Percentiles rank a stretch among this genome's conserved stretches.
Evolutionary conservation across 2,888 invertebrate genomes (phyloP).

Genomic region (Dicroscelio sp.): DNA sequence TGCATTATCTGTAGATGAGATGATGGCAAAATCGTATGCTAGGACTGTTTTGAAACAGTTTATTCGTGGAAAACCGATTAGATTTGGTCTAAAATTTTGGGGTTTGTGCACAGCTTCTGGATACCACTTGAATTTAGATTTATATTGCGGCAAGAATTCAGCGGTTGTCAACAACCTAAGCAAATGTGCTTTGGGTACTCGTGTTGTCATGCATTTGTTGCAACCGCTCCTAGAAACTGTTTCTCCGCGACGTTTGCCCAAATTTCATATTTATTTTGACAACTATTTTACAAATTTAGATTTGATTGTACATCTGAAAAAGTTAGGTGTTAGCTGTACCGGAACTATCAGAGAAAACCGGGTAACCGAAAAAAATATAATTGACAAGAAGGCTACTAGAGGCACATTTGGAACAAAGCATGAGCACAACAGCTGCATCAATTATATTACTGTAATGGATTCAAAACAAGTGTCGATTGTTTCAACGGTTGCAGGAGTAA

Average conservation of each 20-base stretch:
- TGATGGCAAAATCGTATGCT: slow-evolving; percentile 77
- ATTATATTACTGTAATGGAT: slow-evolving; percentile 79
- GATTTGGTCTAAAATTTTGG: slow-evolving; percentile 81
- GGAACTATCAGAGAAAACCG: slow-evolving; percentile 78
- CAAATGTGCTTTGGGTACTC: slow-evolving; percentile 78
- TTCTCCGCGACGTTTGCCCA: slow-evolving; percentile 44
- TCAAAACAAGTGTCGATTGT: slow-evolving; percentile 79
- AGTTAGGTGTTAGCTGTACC: slow-evolving; percentile 57
- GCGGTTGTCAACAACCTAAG: slow-evolving; percentile 46
- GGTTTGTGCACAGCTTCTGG: slow-evolving; percentile 68
- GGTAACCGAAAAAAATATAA: slow-evolving; percentile 65
- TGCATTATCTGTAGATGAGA: slow-evolving; percentile 76
- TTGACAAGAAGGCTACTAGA: slow-evolving; percentile 71
- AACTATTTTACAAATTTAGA: slow-evolving; percentile 76
- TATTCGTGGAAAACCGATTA: slow-evolving; percentile 76
- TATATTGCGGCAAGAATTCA: slow-evolving; percentile 78
- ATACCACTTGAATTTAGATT: slow-evolving; percentile 70
- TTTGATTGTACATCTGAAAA: slow-evolving; percentile 76
- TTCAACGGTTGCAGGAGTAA: slow-evolving; percentile 80
- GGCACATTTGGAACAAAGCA: slow-evolving; percentile 75
- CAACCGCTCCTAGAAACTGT: slow-evolving; percentile 56
- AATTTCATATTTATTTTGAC: slow-evolving; percentile 77
- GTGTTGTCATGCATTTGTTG: slow-evolving; percentile 77
- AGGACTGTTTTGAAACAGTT: slow-evolving; percentile 74
- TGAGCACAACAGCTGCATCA: slow-evolving; percentile 80